These are phyloP conservation scores for Hydropsyche betteni DNA, from an alignment of 2,888 invertebrate species.

Conservation along the genomic window DNA sequence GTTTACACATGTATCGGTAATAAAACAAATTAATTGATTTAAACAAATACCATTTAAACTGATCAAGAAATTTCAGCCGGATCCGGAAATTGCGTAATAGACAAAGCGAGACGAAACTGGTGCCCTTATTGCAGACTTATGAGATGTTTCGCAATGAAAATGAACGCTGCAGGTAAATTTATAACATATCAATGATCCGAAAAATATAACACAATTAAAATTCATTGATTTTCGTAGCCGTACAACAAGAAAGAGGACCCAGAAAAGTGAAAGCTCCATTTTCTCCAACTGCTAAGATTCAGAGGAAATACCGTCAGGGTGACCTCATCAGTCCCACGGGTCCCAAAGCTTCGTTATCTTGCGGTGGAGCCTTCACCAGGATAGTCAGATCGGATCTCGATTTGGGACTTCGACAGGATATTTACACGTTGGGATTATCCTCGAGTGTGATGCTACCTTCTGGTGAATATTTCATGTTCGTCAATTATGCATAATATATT, in stretches of 20 bases:
- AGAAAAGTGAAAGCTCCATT: slow-evolving; percentile 31
- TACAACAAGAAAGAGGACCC: slow-evolving; percentile 86
- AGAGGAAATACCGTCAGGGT: background rate
- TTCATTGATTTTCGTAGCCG: slow-evolving; percentile 67
- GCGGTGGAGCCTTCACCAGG: slow-evolving; percentile 47
- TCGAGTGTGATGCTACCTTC: background rate
- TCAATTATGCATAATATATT: background rate
- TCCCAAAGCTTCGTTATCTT: slow-evolving; percentile 36
- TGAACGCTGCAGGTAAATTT: slow-evolving; percentile 77
- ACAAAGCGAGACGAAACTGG: slow-evolving; percentile 87
- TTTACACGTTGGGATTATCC: slow-evolving; percentile 6
- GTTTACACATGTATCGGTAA: slow-evolving; percentile 81
- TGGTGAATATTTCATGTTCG: background rate
- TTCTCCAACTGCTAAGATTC: background rate
- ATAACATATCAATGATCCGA: slow-evolving; percentile 5
- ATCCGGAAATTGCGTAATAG: slow-evolving; percentile 77
- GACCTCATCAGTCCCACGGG: slow-evolving; percentile 40
- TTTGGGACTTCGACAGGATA: background rate
- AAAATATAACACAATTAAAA: background rate
- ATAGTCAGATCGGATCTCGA: slow-evolving; percentile 39
- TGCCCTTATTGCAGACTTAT: slow-evolving; percentile 85
- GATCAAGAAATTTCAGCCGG: slow-evolving; percentile 65
- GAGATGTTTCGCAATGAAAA: slow-evolving; percentile 78
- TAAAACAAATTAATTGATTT: no score
- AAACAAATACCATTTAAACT: background rate